These are phyloP conservation scores for Proctacanthus coquilletti DNA, from an alignment of 1,140 invertebrate genomes.

Conservation along the genomic window DNA sequence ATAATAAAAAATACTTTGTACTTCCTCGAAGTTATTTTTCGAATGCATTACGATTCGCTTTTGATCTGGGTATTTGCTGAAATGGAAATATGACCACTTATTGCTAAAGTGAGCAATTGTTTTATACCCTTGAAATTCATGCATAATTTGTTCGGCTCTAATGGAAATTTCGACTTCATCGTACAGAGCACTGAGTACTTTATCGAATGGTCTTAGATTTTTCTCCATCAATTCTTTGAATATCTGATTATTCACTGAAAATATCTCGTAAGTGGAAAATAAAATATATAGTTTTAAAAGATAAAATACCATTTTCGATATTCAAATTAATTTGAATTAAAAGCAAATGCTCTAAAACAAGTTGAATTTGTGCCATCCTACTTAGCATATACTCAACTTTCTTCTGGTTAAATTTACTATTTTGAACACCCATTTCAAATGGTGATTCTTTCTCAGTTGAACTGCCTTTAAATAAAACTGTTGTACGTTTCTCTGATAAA, in stretches of 20 bases:
- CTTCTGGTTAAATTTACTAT: slow-evolving; percentile 21
- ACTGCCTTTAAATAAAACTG: too few relatives aligned
- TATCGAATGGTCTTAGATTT: slow-evolving; percentile 11
- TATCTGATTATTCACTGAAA: slow-evolving; percentile 20
- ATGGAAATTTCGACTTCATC: slow-evolving; percentile 22
- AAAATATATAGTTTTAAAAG: slow-evolving; percentile 1
- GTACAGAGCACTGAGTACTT: slow-evolving; percentile 15
- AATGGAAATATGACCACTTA: neutral
- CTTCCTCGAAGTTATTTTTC: slow-evolving; percentile 17
- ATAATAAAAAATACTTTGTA: slow-evolving; percentile 21
- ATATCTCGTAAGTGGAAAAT: slow-evolving; percentile 1
- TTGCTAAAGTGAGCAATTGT: neutral
- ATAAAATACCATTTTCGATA: slow-evolving; percentile 16
- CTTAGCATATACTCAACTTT: slow-evolving; percentile 16
- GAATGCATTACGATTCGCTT: slow-evolving; percentile 22
- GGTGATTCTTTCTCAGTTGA: too few relatives aligned
- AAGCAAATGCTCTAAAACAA: slow-evolving; percentile 22
- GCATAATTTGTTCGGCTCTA: slow-evolving; percentile 16
- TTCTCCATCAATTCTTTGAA: slow-evolving; percentile 18
- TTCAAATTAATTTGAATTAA: slow-evolving; percentile 28
- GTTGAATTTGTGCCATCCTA: slow-evolving; percentile 23
- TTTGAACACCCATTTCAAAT: slow-evolving; percentile 22
- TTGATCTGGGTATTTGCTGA: slow-evolving; percentile 17
- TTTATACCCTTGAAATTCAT: slow-evolving; percentile 16
- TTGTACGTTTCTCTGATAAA: too few relatives aligned